Base-by-base conservation (phyloP, 2,888 invertebrate species). In the Mythimna lalbum region DNA sequence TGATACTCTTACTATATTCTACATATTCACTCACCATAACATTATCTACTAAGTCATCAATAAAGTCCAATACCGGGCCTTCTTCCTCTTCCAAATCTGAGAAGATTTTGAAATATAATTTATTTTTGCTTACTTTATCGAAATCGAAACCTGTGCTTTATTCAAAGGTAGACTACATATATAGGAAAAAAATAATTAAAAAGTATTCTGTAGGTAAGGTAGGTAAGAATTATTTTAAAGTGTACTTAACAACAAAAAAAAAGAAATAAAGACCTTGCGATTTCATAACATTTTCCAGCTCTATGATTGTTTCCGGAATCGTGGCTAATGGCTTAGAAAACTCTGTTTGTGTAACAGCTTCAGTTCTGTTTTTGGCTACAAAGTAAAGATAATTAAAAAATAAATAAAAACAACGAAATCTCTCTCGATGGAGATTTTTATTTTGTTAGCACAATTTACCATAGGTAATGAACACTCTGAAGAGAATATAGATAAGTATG, bases 61-160 rank as follows among this genome's bases (percentile, higher is more conserved):
- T 76, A 64, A 93, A 82, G 86, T 94, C 93, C 78, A 94, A 88
- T 9, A 91, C 91, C 0, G 93, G 93, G 0, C 95, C 95, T 82
- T 92, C 93, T 87, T 92, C 86, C 76, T 94, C 92, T 80, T 95
- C 93, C 55, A 96, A 84, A 62, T 95, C 95, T 95, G 87, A 76
- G 88, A 67, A 73, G 0, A 50, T 59, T 49, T 19, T 21, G 2
- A 27, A 49, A 5, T 14, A 56, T 31, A 2, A 14, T 57, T 57
- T 0, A 39, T 53, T 49, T 60, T 49, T 21, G 17, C 3, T 17
- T 61, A 71, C 31, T 43, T n/a, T 57, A 3, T n/a, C n/a, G n/a
- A n/a, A n/a, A n/a, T n/a, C n/a, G n/a, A n/a, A n/a, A n/a, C n/a
- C n/a, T n/a, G n/a, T n/a, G n/a, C n/a, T n/a, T n/a, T n/a, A n/a